Evolutionary conservation across 2,888 invertebrate species (phyloP), one percentile per base, ranked within the genome.

Genomic region (Pantelozetes paolii): DNA sequence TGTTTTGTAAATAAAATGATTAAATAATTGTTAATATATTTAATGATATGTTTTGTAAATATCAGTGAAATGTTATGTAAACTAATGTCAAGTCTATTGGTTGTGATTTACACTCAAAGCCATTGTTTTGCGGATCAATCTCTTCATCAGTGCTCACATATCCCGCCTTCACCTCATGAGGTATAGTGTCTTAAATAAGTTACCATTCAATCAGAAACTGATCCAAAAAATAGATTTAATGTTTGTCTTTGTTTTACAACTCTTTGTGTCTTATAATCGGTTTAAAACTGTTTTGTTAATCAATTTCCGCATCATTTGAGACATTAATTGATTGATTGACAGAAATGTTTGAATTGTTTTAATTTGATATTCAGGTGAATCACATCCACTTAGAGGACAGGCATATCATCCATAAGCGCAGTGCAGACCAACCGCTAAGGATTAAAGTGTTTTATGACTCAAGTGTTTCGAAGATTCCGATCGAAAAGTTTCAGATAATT

Each of bases 371-470:
- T 28, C 28, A 93, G 75, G 84, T 92, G 71, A 89, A 90, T 79
- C 91, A 90, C 13, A 91, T 91, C 3, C 89, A 90, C 80, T 87
- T 92, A 79, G 92, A 92, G 79, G 87, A 90, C 15, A 87, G 86
- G 9, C 91, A 91, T 81, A 83, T 89, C 77, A 88, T 91, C 81
- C 89, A 86, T 80, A 91, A 89, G 81, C 85, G 93, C 76, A 91
- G 90, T 80, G 86, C 90, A 79, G 89, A 89, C 83, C 92, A 93
- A 80, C 90, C 90, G 0, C 84, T 94, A 78, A 86, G 93, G 80
- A 93, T 94, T 80, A 87, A 91, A 77, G 86, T 94, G 78, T 88
- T 89, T 81, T 94, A 94, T 81, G 94, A 94, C 81, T 88, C 89
- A 78, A 93, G 93, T 80, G 92, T 94, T 67, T 91, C 89, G 84